Evolutionary conservation across 2,888 invertebrate genomes (phyloP).

Genomic region (Apodemia mormo): DNA sequence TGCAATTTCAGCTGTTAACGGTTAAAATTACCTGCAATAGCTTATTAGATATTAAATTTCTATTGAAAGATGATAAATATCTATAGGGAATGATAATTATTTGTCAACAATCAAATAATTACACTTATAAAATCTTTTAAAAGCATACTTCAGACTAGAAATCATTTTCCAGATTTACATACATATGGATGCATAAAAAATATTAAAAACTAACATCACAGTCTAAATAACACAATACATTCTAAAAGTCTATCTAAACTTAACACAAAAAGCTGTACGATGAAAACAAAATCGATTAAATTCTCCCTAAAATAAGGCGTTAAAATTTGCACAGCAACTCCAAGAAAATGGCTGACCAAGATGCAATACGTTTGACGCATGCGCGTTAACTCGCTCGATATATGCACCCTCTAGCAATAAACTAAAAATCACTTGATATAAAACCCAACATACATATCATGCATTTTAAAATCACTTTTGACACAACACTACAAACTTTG

Average conservation of each 20-base stretch:
- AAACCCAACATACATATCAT: constrained; percentile 26
- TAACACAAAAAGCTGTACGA: constrained; percentile 6
- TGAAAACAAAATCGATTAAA: constrained; percentile 17
- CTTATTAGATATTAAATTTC: too few relatives aligned
- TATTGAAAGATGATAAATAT: too few relatives aligned
- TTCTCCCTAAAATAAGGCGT: constrained; percentile 29
- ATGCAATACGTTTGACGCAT: constrained; percentile 75
- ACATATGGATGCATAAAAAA: not conserved
- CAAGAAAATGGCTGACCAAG: constrained; percentile 63
- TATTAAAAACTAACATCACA: not conserved
- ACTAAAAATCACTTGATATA: constrained; percentile 45
- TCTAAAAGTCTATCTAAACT: not conserved
- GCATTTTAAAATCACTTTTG: constrained; percentile 22
- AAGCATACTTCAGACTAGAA: too few relatives aligned
- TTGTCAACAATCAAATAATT: too few relatives aligned
- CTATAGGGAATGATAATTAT: too few relatives aligned
- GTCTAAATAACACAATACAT: not conserved
- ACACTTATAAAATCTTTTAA: too few relatives aligned
- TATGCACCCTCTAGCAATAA: constrained; percentile 67
- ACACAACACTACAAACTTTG: constrained; percentile 30
- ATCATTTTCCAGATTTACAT: too few relatives aligned
- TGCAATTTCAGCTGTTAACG: too few relatives aligned
- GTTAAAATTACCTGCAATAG: too few relatives aligned
- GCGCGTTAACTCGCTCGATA: constrained; percentile 74
- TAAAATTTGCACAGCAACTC: constrained; percentile 49